Percentiles rank a stretch among this genome's conserved stretches.
phyloP scores from a whole-genome alignment of 1,140 invertebrate species.

The Drosophila murphyi region DNA sequence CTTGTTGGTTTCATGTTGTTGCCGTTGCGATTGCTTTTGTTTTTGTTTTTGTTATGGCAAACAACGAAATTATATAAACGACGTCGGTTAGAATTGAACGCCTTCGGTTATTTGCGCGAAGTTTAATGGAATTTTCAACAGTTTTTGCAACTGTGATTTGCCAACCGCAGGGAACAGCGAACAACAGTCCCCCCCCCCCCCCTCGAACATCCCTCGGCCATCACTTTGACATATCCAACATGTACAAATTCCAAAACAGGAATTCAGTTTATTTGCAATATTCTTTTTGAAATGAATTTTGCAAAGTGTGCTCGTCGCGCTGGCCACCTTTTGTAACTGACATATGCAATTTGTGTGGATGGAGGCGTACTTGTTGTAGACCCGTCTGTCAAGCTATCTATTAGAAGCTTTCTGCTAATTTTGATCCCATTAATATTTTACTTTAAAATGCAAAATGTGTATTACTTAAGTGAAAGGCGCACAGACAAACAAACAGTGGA shows the following conservation, averaged over 20 bases:
- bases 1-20: slow-evolving; percentile 12
- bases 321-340: slow-evolving; percentile 66
- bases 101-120: slow-evolving; percentile 81
- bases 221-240: slow-evolving; percentile 11
- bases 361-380: slow-evolving; percentile 13
- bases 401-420: slow-evolving; percentile 44
- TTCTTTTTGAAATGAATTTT: slow-evolving; percentile 20
- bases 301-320: slow-evolving; percentile 57
- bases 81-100: slow-evolving; percentile 81
- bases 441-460: slow-evolving; percentile 57
- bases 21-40: slow-evolving; percentile 14
- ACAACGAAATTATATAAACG: slow-evolving; percentile 77
- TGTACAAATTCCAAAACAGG: slow-evolving; percentile 11
- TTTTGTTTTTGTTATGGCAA: slow-evolving; percentile 66
- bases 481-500: slow-evolving; percentile 21
- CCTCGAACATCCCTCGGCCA: not conserved
- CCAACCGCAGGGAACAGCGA: slow-evolving; percentile 54
- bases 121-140: slow-evolving; percentile 83
- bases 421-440: slow-evolving; percentile 65
- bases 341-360: slow-evolving; percentile 70
- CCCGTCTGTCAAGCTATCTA: slow-evolving; percentile 26
- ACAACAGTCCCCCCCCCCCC: slow-evolving; percentile 8
- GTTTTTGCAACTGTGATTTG: slow-evolving; percentile 79
- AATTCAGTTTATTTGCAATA: slow-evolving; percentile 46
- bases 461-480: slow-evolving; percentile 39